A percentile compares a stretch with the other conserved stretches of the same genome.
Conservation (phyloP, 2,797 vertebrate species). For the Diceros bicornis region DNA sequence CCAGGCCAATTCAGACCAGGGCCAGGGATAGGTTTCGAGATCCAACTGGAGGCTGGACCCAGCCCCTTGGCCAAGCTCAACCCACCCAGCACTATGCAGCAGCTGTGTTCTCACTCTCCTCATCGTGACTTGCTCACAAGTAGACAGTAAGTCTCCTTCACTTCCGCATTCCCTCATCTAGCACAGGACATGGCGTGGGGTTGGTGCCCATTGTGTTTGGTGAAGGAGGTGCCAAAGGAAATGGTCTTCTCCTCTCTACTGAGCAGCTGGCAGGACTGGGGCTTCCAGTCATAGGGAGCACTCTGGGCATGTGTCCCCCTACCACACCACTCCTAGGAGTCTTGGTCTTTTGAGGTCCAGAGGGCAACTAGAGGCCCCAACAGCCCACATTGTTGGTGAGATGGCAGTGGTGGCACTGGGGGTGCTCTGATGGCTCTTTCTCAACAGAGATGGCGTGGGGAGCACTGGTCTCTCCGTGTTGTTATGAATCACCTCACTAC, state of each 20-base stretch:
- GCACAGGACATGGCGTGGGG: background rate
- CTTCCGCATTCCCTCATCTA: background rate
- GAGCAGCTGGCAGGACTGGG: background rate
- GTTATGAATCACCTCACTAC: background rate
- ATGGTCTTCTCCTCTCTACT: background rate
- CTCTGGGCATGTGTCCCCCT: background rate
- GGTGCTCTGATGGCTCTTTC: background rate
- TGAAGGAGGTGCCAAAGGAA: background rate
- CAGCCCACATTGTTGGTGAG: background rate
- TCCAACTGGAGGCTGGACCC: background rate
- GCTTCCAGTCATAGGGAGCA: background rate
- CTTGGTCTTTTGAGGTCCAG: background rate
- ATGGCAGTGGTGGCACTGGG: background rate
- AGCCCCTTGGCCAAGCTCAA: background rate
- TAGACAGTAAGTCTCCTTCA: background rate
- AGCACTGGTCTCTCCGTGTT: background rate
- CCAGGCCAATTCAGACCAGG: background rate
- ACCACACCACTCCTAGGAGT: background rate
- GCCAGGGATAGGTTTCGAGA: background rate
- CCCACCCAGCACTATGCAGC: background rate
- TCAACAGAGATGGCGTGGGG: background rate
- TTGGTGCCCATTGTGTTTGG: background rate
- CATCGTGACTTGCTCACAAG: background rate
- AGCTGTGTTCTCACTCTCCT: background rate
- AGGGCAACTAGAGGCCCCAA: background rate